These are phyloP conservation scores for Auanema freiburgensis DNA, from an alignment of 2,888 invertebrate species.

Conservation along the genomic window DNA sequence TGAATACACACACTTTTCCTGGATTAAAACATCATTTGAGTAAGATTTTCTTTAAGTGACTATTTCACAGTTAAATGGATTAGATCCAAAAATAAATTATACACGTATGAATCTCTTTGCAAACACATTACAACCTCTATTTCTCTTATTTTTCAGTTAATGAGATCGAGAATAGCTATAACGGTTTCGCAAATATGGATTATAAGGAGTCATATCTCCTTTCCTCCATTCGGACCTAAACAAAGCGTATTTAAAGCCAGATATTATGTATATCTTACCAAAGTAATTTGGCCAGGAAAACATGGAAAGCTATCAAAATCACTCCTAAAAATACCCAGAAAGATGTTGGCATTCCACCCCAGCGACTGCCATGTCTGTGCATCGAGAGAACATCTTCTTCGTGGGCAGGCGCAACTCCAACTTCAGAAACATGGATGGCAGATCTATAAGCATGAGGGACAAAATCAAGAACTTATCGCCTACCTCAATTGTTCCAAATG, in stretches of 20 bases:
- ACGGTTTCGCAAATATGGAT: conserved; percentile 41
- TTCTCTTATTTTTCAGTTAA: conserved; percentile 10
- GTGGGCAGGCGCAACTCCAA: conserved; percentile 79
- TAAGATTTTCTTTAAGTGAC: no score
- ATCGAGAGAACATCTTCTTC: conserved; percentile 86
- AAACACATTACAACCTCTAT: neutral
- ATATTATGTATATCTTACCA: conserved; percentile 72
- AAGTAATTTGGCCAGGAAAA: conserved; percentile 87
- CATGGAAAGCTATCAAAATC: conserved; percentile 85
- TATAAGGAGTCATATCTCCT: conserved; percentile 50
- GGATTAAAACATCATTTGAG: no score
- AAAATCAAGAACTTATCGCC: neutral
- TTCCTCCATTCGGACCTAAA: conserved; percentile 41
- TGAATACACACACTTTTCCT: no score
- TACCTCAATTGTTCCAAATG: conserved; percentile 84
- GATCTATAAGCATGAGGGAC: conserved; percentile 14
- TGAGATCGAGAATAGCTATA: conserved; percentile 38
- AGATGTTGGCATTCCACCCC: conserved; percentile 84
- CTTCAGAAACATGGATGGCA: conserved; percentile 48
- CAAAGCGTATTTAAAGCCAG: conserved; percentile 2
- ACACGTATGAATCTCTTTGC: no score
- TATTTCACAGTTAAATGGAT: no score
- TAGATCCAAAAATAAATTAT: no score
- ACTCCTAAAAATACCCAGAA: conserved; percentile 89
- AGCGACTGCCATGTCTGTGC: conserved; percentile 78